Percentiles rank a stretch among this genome's conserved stretches.
phyloP scores from a whole-genome alignment of 2,888 invertebrate genomes.

The Acanthacorydalis orientalis region DNA sequence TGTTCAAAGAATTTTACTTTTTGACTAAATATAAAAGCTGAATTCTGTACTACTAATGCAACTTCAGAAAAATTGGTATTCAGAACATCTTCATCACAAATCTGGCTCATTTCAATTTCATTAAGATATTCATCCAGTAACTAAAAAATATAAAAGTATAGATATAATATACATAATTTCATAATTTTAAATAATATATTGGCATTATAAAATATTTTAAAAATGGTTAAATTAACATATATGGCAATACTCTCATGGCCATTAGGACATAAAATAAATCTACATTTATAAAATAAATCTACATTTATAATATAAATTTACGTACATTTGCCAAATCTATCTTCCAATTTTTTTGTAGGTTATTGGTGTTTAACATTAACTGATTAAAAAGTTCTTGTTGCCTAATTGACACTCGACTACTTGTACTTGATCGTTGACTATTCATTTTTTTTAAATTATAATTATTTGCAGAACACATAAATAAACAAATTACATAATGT shows the following conservation, averaged over 20 bases:
- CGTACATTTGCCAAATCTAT: conserved; percentile 1
- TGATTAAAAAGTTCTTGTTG: conserved; percentile 1
- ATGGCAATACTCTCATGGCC: too few species aligned
- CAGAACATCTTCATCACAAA: conserved; percentile 28
- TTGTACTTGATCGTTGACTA: conserved; percentile 3
- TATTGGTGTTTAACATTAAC: neutral
- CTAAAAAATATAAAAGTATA: conserved; percentile 20
- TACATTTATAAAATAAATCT: too few species aligned
- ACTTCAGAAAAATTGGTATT: conserved; percentile 58
- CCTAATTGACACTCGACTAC: conserved; percentile 22
- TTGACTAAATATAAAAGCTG: conserved; percentile 49
- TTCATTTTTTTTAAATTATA: conserved; percentile 31
- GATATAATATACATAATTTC: conserved; percentile 2
- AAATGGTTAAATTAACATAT: too few species aligned
- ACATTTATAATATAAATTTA: neutral
- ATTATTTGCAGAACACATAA: conserved; percentile 14
- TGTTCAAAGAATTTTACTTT: conserved; percentile 49
- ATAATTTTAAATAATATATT: too few species aligned
- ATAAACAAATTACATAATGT: too few species aligned
- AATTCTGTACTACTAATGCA: conserved; percentile 59
- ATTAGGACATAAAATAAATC: too few species aligned
- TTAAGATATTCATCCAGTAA: conserved; percentile 39
- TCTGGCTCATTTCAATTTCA: conserved; percentile 25
- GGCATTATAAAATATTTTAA: too few species aligned
- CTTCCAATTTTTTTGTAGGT: conserved; percentile 4